Evolutionary conservation across 2,113 vertebrate genomes (phyloP).

Genomic region (Oryzias curvinotus): DNA sequence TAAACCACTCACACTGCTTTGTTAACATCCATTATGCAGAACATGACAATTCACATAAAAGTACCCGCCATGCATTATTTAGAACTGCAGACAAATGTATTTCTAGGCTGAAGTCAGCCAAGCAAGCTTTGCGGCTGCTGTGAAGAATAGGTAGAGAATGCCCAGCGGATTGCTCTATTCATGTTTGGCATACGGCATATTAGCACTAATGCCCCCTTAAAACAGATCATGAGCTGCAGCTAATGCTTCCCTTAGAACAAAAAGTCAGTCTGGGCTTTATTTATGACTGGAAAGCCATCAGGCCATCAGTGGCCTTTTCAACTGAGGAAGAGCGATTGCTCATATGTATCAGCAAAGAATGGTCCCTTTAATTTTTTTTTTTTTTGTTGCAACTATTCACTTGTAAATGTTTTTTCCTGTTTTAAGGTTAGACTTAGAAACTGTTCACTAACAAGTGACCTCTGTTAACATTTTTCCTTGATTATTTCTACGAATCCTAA

Average conservation of each 20-base stretch:
- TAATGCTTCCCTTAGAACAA: constrained; percentile 58
- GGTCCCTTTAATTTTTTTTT: constrained; percentile 34
- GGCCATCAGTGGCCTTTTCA: constrained; percentile 69
- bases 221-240: constrained; percentile 49
- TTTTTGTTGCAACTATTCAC: constrained; percentile 21
- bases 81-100: constrained; percentile 68
- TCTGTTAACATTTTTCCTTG: neutral
- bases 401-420: constrained; percentile 8
- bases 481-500: constrained; percentile 15
- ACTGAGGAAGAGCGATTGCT: constrained; percentile 57
- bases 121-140: constrained; percentile 62
- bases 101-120: constrained; percentile 68
- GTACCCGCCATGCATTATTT: constrained; percentile 86
- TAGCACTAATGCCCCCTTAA: constrained; percentile 50
- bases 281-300: constrained; percentile 56
- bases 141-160: constrained; percentile 63
- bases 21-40: constrained; percentile 82
- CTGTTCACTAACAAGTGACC: neutral
- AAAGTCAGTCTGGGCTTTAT: constrained; percentile 52
- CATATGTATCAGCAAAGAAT: constrained; percentile 26
- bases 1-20: constrained; percentile 78
- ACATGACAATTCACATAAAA: constrained; percentile 84
- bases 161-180: constrained; percentile 42
- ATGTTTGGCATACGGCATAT: constrained; percentile 39
- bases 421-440: constrained; percentile 9